These are phyloP conservation scores for Itoplectis maculator DNA, from an alignment of 2,888 invertebrate species.

Conservation along the genomic window DNA sequence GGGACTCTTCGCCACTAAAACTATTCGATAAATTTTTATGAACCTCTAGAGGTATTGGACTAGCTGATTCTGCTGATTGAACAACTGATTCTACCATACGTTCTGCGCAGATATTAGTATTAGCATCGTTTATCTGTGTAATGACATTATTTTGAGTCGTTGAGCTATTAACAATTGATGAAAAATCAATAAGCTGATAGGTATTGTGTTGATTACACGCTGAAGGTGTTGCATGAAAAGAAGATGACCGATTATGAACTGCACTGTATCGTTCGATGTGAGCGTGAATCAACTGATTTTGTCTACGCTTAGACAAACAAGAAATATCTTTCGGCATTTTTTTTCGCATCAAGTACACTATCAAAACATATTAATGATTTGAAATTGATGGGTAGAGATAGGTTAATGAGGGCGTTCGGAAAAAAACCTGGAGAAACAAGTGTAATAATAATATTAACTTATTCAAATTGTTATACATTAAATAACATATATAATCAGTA, in stretches of 20 bases:
- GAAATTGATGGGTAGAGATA: too few species aligned
- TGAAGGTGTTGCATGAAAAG: conserved; percentile 3
- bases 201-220: conserved; percentile 1
- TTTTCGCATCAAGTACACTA: too few species aligned
- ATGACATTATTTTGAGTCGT: conserved; percentile 14
- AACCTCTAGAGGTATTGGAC: conserved; percentile 1
- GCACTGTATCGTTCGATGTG: conserved; percentile 6
- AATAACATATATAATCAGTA: too few species aligned
- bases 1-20: neutral
- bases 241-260: neutral
- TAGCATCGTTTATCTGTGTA: neutral
- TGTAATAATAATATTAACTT: too few species aligned
- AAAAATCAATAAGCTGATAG: conserved; percentile 3
- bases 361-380: too few species aligned
- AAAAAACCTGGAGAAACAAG: too few species aligned
- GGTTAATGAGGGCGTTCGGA: too few species aligned
- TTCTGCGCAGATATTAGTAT: neutral
- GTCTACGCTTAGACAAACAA: too few species aligned
- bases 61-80: conserved; percentile 1
- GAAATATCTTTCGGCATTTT: conserved; percentile 17
- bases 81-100: too few species aligned
- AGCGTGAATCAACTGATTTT: too few species aligned
- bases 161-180: conserved; percentile 15
- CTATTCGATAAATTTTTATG: neutral
- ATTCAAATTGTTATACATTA: too few species aligned